Base-by-base conservation (phyloP, 2,888 invertebrate species). In the Limnephilus lunatus region DNA sequence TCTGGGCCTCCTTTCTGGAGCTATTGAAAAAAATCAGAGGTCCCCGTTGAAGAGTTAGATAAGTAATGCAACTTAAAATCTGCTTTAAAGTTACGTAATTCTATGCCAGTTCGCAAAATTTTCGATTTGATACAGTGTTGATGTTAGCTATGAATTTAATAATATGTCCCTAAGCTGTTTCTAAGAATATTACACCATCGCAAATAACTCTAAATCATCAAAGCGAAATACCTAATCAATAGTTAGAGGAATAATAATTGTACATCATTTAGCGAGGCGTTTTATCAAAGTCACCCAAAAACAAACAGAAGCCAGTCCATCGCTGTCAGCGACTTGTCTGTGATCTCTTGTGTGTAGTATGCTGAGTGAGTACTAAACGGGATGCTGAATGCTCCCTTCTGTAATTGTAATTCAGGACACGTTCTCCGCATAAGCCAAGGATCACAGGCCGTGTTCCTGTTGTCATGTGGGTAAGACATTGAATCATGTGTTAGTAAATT, bases 341-440 rank as follows among this genome's bases (percentile, higher is more conserved):
- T 92, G 93, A 93, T 93, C 93, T 93, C 87, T 86, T 68, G 92
- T 89, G 85, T 93, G 89, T 85, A 35, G 89, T 89, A 89, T 93
- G 85, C 86, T 39, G 90, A 93, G 91, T 89, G 87, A 91, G 93
- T 90, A 89, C 89, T 92, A 91, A 93, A 89, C 93, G 82, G 90
- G 90, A 91, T 91, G 92, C 44, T 83, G 91, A 81, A 91, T 89
- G 89, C 85, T 92, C 91, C 86, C 92, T 89, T 92, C 85, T 80
- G 87, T 92, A 91, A 93, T 93, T 93, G 91, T 93, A 91, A 93
- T 93, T 93, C 93, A 89, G 90, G 89, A 91, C 93, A 93, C 93
- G 92, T 92, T 87, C 81, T 90, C 82, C 80, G 81, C 85, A 92
- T 92, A 86, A 92, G 83, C 88, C 90, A 86, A 89, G 88, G 92